These are phyloP conservation scores for Mythimna loreyi DNA, from an alignment of 2,888 invertebrate genomes.

Conservation along the genomic window DNA sequence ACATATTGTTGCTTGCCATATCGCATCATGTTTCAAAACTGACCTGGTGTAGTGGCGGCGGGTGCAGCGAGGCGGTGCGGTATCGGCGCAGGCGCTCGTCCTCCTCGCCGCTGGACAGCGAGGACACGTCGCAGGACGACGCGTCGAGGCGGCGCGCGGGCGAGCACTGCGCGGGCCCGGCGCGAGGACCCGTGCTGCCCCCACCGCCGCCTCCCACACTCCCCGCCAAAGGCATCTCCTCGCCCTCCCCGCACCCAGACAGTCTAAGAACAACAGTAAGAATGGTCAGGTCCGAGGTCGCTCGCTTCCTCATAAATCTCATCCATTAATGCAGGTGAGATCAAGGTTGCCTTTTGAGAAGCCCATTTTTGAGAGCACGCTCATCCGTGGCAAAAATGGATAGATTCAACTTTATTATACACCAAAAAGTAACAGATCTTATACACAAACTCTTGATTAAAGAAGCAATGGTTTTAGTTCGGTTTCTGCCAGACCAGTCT, in stretches of 20 bases:
- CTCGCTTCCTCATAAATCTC: neutral
- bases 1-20: neutral
- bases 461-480: neutral
- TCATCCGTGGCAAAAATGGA: neutral
- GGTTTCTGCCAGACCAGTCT: neutral
- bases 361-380: too few relatives aligned
- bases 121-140: conserved; percentile 88
- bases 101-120: conserved; percentile 89
- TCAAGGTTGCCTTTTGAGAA: neutral
- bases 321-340: neutral
- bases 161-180: conserved; percentile 87
- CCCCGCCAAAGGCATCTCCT: conserved; percentile 87
- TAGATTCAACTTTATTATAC: too few relatives aligned
- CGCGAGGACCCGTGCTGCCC: conserved; percentile 68
- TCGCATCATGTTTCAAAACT: neutral
- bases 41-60: conserved; percentile 66
- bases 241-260: conserved; percentile 86
- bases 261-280: conserved; percentile 75
- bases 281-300: neutral
- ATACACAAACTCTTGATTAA: too few relatives aligned
- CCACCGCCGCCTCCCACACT: conserved; percentile 68
- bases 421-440: too few relatives aligned
- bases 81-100: conserved; percentile 88
- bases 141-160: conserved; percentile 88
- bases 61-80: conserved; percentile 78